These are phyloP conservation scores for Plusia festucae DNA, from an alignment of 2,888 invertebrate genomes.

Conservation along the genomic window DNA sequence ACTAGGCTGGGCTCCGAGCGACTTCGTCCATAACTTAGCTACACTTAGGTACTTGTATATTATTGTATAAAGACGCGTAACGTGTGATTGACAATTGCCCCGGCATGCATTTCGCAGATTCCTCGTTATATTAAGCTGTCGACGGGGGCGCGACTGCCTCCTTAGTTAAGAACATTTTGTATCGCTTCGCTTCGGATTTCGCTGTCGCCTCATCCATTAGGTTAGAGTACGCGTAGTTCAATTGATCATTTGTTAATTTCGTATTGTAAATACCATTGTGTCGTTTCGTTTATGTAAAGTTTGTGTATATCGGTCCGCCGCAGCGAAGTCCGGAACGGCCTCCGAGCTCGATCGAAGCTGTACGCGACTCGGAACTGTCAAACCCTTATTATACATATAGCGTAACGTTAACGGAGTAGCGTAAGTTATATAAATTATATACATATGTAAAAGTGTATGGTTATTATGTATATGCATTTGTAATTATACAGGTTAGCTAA, in stretches of 20 bases:
- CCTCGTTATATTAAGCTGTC: constrained; percentile 51
- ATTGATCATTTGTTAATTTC: constrained; percentile 62
- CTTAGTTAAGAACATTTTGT: constrained; percentile 59
- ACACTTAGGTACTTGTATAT: constrained; percentile 77
- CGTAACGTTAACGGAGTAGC: constrained; percentile 63
- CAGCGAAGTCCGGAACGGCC: constrained; percentile 64
- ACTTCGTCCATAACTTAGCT: constrained; percentile 80
- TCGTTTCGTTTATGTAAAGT: constrained; percentile 64
- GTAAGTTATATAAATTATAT: constrained; percentile 72
- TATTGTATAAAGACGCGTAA: constrained; percentile 66
- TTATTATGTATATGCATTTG: constrained; percentile 88
- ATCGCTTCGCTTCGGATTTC: constrained; percentile 70
- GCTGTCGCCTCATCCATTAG: constrained; percentile 64
- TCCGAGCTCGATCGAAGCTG: constrained; percentile 46
- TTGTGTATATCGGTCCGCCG: constrained; percentile 55
- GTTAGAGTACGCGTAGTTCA: constrained; percentile 72
- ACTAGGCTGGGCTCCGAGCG: constrained; percentile 68
- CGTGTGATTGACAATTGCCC: constrained; percentile 54
- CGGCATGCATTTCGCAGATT: constrained; percentile 64
- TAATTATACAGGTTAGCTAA: constrained; percentile 87
- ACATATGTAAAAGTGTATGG: constrained; percentile 86
- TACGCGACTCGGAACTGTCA: constrained; percentile 54
- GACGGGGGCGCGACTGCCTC: constrained; percentile 23
- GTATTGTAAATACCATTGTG: constrained; percentile 65
- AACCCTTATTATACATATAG: constrained; percentile 58